phyloP scores from a whole-genome alignment of 2,888 invertebrate genomes.

The Eupithecia centaureata region DNA sequence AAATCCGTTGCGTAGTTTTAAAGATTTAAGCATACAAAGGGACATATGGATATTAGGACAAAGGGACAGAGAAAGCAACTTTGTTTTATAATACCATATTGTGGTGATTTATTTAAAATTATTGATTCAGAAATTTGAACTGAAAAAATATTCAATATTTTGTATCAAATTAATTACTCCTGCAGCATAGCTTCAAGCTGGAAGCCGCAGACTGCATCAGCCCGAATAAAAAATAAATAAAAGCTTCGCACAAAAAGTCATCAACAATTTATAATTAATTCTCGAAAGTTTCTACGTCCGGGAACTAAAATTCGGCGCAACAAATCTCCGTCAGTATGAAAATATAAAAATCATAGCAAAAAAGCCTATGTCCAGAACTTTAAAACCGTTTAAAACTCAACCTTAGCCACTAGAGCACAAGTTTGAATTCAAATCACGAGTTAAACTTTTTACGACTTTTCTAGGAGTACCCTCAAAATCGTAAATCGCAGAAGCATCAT shows the following conservation, averaged over 20 bases:
- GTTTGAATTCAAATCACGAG: slow-evolving; percentile 44
- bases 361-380: slow-evolving; percentile 57
- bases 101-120: no score
- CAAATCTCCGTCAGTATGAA: slow-evolving; percentile 74
- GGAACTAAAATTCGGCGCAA: slow-evolving; percentile 59
- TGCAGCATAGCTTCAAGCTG: not conserved
- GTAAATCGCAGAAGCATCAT: not conserved
- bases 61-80: no score
- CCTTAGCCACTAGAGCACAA: slow-evolving; percentile 39
- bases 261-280: slow-evolving; percentile 33
- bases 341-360: slow-evolving; percentile 68
- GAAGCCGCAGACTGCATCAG: not conserved
- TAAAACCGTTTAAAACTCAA: slow-evolving; percentile 45
- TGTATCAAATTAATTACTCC: not conserved
- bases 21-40: no score
- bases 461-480: slow-evolving; percentile 15
- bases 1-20: no score
- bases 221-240: not conserved
- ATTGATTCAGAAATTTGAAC: no score
- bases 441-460: slow-evolving; percentile 49
- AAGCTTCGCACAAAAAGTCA: slow-evolving; percentile 23
- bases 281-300: slow-evolving; percentile 29
- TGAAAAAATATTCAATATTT: no score
- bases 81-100: no score
- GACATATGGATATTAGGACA: no score